Evolutionary conservation across 1,140 invertebrate genomes (phyloP), one percentile per base, ranked within the genome.

Genomic region (Cydia splendana): DNA sequence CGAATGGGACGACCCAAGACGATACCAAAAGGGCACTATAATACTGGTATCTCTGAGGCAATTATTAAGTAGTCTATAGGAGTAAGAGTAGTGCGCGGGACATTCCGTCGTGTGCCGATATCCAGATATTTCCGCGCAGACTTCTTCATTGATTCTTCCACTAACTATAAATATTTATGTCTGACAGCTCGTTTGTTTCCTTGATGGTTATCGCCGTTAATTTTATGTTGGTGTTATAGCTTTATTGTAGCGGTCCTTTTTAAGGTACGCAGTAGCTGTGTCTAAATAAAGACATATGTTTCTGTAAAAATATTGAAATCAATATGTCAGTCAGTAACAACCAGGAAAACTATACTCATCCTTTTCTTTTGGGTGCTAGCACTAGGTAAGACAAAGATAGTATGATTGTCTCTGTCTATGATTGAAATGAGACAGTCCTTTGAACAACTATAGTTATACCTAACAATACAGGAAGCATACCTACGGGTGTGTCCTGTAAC

Each of bases 41-140:
- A 57, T 53, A n/a, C 4, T 57, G n/a, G 53, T 62, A 12, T 3
- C 0, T 12, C n/a, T 9, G 57, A 62, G 9, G 20, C 57, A 24
- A 62, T 12, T 20, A 24, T 20, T 24, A 9, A 18, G 13, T 12
- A 24, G 12, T 0, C 7, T 12, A 10, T 12, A 12, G 48, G 15
- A 51, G 53, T 57, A 57, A 57, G 53, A 62, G 20, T 12, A 3
- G 51, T 53, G 4, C 75, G 9, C 18, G 10, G 57, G 57, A 80
- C 84, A 90, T 88, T 83, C 82, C 85, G 81, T 81, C 87, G 84
- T 84, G 87, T 78, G 87, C 82, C 76, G 76, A 71, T 38, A 77
- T 84, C 79, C 78, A 79, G 75, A 76, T 81, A 86, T 88, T 88
- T 88, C 85, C 84, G 84, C 81, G 81, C 80, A 76, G 75, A 77